Base-by-base conservation (phyloP, 2,888 invertebrate genomes). In the Gymnoscelis rufifasciata region DNA sequence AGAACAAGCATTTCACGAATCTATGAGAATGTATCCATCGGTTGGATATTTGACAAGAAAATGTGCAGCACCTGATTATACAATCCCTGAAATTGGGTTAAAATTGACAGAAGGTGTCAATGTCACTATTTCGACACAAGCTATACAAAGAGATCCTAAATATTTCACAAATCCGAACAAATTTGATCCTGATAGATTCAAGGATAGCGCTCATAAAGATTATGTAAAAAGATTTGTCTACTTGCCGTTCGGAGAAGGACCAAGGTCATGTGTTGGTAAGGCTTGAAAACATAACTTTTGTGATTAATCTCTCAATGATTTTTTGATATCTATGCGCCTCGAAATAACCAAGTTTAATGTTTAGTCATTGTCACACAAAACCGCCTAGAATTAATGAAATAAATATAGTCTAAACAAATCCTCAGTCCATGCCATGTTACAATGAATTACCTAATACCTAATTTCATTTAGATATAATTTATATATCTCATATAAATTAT, bases 101-200 rank as follows among this genome's bases (percentile, higher is more conserved):
- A 59, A 65, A 0, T 61, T 81, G 1, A 78, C 76, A 24, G 56
- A 66, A 29, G 76, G 72, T 1, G 70, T 78, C 0, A 52, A 60
- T 3, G 49, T 77, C 1, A 10, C 71, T 53, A 43, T 81, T 1
- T 76, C 80, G 1, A 50, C 74, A n/a, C 63, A 72, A 42, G 76
- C 74, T 0, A 42, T 80, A 26, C 78, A 78, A 28, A 72, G 59
- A 7, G 80, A 80, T 46, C 69, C 30, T 72, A 78, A 42, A 11
- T 47, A 47, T 11, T 47, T 47, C 15, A 13, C 28, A n/a, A 10
- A 47, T 11, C 47, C 47, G 0, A 58, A 68, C 1, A 62, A 71
- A 55, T 81, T 77, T 46, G 59, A 67, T 0, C 80, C 80, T 0
- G 78, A 78, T 37, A 58, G 80, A 11, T 79, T 78, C 43, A 33